Conservation (phyloP, 2,113 vertebrate genomes). For the Siniperca knerii region DNA sequence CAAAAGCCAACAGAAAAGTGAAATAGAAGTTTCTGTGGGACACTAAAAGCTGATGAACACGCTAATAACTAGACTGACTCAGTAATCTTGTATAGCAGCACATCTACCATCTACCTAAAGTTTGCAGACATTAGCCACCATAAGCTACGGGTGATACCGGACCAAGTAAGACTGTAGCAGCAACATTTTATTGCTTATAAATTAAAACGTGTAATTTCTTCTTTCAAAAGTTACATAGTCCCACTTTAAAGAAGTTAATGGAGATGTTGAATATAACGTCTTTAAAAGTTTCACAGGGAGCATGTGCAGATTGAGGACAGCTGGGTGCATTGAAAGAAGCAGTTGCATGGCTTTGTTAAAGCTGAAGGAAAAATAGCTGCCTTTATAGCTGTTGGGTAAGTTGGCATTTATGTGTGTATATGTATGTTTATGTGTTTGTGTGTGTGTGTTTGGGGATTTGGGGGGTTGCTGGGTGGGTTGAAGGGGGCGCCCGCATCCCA, state of each 20-base stretch:
- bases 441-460: constrained; percentile 54
- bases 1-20: background rate
- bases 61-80: background rate
- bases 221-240: constrained; percentile 18
- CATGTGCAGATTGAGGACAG: constrained; percentile 63
- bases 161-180: background rate
- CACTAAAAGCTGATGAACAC: too few relatives aligned
- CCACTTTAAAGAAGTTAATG: constrained; percentile 23
- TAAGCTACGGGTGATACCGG: background rate
- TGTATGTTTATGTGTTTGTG: constrained; percentile 4
- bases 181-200: background rate
- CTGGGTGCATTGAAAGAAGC: constrained; percentile 68
- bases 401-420: constrained; percentile 45
- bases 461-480: constrained; percentile 35
- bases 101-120: background rate
- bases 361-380: constrained; percentile 58
- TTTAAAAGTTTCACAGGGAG: constrained; percentile 37
- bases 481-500: constrained; percentile 62
- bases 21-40: too few relatives aligned
- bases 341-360: constrained; percentile 67
- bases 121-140: background rate
- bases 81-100: background rate
- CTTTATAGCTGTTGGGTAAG: constrained; percentile 47
- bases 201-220: background rate
- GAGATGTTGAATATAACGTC: constrained; percentile 29